phyloP scores from a whole-genome alignment of 2,797 vertebrate species.

The Capromys pilorides region DNA sequence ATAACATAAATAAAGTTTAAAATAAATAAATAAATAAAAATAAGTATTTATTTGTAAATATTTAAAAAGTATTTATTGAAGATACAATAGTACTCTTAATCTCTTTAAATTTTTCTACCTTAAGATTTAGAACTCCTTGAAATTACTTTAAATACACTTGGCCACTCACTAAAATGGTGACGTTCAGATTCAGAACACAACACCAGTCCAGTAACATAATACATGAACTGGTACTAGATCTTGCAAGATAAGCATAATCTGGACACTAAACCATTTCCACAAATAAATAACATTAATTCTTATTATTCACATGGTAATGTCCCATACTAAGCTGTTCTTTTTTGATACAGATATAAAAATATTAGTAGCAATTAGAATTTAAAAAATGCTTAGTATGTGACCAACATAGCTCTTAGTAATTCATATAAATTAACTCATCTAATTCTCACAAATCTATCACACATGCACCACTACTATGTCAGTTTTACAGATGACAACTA shows the following conservation, averaged over 20 bases:
- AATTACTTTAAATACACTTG: not conserved
- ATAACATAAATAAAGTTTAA: no score
- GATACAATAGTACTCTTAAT: not conserved
- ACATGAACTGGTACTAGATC: not conserved
- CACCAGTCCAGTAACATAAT: not conserved
- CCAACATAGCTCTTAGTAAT: not conserved
- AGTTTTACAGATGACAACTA: constrained; percentile 33
- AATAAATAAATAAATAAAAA: no score
- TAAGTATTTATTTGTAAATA: no score
- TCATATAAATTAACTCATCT: constrained; percentile 28
- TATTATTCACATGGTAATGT: constrained; percentile 18
- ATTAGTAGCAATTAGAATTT: constrained; percentile 41
- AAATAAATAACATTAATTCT: constrained; percentile 9
- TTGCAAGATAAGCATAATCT: constrained; percentile 2
- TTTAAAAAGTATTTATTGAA: not conserved
- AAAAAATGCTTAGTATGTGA: not conserved
- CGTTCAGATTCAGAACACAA: not conserved
- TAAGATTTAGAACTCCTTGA: constrained; percentile 41
- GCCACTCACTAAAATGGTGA: not conserved
- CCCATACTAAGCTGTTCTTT: not conserved
- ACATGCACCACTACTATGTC: not conserved
- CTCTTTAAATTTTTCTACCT: constrained; percentile 10
- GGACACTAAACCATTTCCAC: not conserved
- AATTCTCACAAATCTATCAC: constrained; percentile 11
- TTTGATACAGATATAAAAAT: constrained; percentile 20